Conservation (phyloP, 2,797 vertebrate genomes). For the Buphagus erythrorhynchus region DNA sequence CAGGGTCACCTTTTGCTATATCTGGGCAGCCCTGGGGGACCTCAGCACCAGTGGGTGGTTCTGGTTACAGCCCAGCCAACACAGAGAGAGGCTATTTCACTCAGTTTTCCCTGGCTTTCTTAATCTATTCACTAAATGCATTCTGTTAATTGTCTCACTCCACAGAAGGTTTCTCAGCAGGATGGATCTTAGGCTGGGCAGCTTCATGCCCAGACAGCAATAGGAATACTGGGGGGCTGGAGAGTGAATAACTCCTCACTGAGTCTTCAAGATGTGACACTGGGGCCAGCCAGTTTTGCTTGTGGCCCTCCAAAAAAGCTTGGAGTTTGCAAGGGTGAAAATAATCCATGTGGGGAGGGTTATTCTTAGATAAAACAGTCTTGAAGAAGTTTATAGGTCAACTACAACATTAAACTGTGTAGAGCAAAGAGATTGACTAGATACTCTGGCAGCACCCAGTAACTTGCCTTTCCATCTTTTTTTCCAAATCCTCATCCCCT, state of each 20-base stretch:
- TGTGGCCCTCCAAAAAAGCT: neutral
- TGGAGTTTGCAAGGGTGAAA: neutral
- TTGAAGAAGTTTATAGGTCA: neutral
- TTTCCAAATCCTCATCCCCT: neutral
- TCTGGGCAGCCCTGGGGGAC: fast-evolving
- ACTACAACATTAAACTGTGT: neutral
- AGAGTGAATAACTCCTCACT: neutral
- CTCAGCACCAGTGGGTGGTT: fast-evolving
- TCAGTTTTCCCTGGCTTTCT: neutral
- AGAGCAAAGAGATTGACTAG: neutral
- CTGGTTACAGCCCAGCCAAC: neutral
- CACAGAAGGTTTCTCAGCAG: neutral
- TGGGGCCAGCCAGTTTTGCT: neutral
- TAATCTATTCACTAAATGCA: neutral
- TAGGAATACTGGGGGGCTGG: neutral
- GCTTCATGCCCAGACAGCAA: neutral
- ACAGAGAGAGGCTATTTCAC: fast-evolving
- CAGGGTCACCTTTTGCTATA: fast-evolving
- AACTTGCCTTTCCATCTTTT: neutral
- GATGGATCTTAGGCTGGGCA: neutral
- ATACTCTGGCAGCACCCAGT: fast-evolving
- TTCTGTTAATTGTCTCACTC: neutral
- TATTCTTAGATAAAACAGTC: neutral
- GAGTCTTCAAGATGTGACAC: neutral
- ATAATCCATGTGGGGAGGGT: neutral